Conservation (phyloP, 2,797 vertebrate genomes). For the Agapornis canus region DNA sequence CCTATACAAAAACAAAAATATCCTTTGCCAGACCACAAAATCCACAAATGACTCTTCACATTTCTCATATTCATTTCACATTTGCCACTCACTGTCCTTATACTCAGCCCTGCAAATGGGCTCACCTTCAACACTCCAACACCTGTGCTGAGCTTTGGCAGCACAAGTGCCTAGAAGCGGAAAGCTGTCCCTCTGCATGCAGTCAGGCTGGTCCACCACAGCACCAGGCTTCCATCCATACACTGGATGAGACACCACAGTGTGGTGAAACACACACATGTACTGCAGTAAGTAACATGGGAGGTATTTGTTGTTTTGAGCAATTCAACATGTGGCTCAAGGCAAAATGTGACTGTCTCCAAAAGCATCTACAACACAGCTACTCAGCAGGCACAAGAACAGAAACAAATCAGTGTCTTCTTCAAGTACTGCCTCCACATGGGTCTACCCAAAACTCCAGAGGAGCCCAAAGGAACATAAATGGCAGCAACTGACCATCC, state of each 20-base stretch:
- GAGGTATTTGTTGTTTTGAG: background rate
- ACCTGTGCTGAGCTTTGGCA: background rate
- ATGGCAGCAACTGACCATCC: accelerated
- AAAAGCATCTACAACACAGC: background rate
- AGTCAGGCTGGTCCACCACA: too few relatives aligned
- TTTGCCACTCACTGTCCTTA: background rate
- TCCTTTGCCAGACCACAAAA: background rate
- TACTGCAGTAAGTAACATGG: background rate
- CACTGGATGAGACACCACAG: accelerated
- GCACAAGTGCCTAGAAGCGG: background rate
- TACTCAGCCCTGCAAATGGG: background rate
- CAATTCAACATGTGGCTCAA: background rate
- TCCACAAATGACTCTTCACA: accelerated
- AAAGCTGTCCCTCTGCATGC: background rate
- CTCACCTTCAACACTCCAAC: background rate
- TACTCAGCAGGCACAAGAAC: background rate
- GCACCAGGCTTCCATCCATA: accelerated
- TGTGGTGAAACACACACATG: accelerated
- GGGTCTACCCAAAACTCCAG: background rate
- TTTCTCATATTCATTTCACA: background rate
- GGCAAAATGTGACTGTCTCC: background rate
- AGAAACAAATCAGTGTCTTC: background rate
- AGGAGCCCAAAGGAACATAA: accelerated
- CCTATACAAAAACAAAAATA: background rate
- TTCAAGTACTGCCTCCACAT: background rate